Conservation (phyloP, 2,113 vertebrate species). For the Neoarius graeffei region DNA sequence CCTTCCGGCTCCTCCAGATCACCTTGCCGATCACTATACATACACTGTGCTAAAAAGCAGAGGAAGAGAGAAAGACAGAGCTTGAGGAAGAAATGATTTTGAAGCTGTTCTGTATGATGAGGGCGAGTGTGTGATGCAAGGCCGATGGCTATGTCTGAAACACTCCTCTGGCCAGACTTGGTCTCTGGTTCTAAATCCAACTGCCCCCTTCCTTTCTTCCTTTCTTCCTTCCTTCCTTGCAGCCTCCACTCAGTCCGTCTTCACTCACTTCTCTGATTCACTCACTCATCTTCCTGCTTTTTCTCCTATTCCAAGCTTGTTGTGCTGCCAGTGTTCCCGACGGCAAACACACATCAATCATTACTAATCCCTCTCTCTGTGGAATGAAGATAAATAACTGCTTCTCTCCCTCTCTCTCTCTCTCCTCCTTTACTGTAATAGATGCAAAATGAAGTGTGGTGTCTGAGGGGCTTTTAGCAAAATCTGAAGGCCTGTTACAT, state of each 20-base stretch:
- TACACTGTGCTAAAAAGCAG: slow-evolving; percentile 39
- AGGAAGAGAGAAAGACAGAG: slow-evolving; percentile 28
- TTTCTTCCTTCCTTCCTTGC: not conserved
- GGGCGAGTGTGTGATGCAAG: slow-evolving; percentile 51
- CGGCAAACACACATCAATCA: slow-evolving; percentile 62
- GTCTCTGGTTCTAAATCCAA: slow-evolving; percentile 27
- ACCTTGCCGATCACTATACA: slow-evolving; percentile 41
- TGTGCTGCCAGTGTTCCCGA: slow-evolving; percentile 59
- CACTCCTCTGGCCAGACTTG: slow-evolving; percentile 35
- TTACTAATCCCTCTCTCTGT: slow-evolving; percentile 64
- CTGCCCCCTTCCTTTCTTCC: not conserved
- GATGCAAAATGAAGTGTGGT: slow-evolving; percentile 61
- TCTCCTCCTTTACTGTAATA: slow-evolving; percentile 51
- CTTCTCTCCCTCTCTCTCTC: slow-evolving; percentile 1
- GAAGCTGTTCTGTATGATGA: slow-evolving; percentile 8
- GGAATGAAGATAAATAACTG: slow-evolving; percentile 66
- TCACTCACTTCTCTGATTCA: slow-evolving; percentile 48
- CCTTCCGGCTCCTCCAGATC: slow-evolving; percentile 35
- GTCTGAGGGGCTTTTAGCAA: slow-evolving; percentile 53
- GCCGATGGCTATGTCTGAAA: slow-evolving; percentile 48
- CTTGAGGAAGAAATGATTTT: slow-evolving; percentile 27
- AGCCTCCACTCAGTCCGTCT: slow-evolving; percentile 14
- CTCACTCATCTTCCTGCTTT: slow-evolving; percentile 47
- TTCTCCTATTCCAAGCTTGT: slow-evolving; percentile 61
- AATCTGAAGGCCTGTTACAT: slow-evolving; percentile 52